These are phyloP conservation scores for Poecilia gillii DNA, from an alignment of 2,797 vertebrate species.

Conservation along the genomic window DNA sequence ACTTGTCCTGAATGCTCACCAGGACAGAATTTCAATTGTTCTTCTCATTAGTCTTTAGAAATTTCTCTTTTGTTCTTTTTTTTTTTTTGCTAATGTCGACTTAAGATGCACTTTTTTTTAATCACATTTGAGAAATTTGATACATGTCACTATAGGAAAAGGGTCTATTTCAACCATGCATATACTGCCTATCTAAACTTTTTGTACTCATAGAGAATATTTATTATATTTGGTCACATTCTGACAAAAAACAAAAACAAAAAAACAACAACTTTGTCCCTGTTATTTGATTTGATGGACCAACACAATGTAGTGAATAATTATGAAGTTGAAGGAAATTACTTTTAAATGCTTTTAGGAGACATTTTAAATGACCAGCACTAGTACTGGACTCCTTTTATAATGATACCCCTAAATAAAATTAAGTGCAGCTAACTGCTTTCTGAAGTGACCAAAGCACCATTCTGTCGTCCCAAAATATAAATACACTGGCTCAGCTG, in stretches of 20 bases:
- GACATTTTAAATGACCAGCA: not conserved
- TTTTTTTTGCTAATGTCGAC: conserved; percentile 4
- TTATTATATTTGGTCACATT: not conserved
- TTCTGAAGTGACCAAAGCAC: not conserved
- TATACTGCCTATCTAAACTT: not conserved
- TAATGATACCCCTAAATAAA: not conserved
- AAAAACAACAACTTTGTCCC: not conserved
- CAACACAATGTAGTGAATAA: not conserved
- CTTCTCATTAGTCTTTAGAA: not conserved
- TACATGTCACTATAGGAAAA: conserved; percentile 34
- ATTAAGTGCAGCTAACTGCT: not conserved
- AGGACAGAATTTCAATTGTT: conserved; percentile 14
- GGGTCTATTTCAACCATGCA: not conserved
- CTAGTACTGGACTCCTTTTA: not conserved
- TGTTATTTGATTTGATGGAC: not conserved
- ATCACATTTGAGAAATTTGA: conserved; percentile 44
- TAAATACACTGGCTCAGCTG: not conserved
- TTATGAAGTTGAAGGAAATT: not conserved
- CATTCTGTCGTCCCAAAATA: not conserved
- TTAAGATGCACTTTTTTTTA: conserved; percentile 32
- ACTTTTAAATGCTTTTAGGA: not conserved
- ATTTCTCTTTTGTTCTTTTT: not conserved
- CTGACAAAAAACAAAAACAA: too few relatives aligned
- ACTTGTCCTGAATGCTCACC: conserved; percentile 10
- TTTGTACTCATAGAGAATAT: not conserved